Evolutionary conservation across 2,797 vertebrate genomes (phyloP).

Genomic region (Platyrinchus mystaceus): DNA sequence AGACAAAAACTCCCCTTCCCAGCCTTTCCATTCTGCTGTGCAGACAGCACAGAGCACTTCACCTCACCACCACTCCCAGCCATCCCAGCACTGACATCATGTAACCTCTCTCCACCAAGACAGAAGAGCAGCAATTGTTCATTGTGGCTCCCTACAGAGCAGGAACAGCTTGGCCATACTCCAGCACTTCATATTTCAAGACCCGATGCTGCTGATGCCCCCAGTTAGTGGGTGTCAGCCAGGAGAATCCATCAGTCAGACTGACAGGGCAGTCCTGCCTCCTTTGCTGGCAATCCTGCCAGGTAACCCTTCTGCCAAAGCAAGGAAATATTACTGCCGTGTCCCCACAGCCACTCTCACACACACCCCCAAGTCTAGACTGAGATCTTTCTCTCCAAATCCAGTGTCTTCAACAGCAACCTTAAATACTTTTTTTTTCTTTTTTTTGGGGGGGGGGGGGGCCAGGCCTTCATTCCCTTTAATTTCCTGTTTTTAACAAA

Average conservation of each 20-base stretch:
- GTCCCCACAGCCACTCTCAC: neutral
- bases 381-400: neutral
- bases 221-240: neutral
- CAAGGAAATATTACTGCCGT: neutral
- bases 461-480: neutral
- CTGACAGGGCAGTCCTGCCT: neutral
- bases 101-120: neutral
- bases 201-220: neutral
- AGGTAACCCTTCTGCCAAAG: neutral
- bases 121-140: neutral
- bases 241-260: neutral
- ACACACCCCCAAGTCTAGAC: too few relatives aligned
- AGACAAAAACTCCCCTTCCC: neutral
- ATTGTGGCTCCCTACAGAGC: neutral
- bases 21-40: neutral
- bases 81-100: neutral
- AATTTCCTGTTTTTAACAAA: neutral
- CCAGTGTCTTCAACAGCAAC: neutral
- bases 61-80: neutral
- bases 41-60: neutral
- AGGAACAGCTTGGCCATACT: neutral
- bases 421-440: neutral
- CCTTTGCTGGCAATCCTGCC: neutral
- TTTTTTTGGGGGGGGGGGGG: neutral
- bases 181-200: neutral